Evolutionary conservation across 2,888 invertebrate species (phyloP), one percentile per base, ranked within the genome.

Genomic region (Ormyrus rosae): DNA sequence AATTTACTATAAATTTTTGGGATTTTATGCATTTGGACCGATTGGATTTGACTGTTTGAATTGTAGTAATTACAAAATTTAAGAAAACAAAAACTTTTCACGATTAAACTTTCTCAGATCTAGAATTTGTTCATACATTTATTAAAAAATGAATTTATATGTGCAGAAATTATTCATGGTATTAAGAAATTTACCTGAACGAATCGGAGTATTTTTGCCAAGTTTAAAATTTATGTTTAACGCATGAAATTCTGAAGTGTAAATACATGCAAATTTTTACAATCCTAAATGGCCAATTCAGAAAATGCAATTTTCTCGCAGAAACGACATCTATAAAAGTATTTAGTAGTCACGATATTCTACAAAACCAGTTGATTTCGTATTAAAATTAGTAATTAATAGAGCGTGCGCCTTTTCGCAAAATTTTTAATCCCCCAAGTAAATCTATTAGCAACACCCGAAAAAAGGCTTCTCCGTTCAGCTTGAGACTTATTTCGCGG

Each of bases 271-370:
- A 50, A 51, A 9, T 51, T 67, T 10, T 51, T 19, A 11, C 11
- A 55, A 55, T 11, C 55, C 6, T 6, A 9, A 55, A 56, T 48
- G 56, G 46, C 4, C 55, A 68, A 68, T 68, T 68, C 45, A 34
- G 68, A 34, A 34, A 9, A 34, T 1, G 11, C n/a, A 8, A 55
- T 10, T 55, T 68, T 55, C 51, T 63, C 53, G 53, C n/a, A 6
- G 11, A 34, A 50, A 68, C 11, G 6, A 34, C 68, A n/a, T 7
- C 10, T 45, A 48, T 11, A n/a, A 61, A 60, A 60, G 50, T 60
- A n/a, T 50, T 74, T 61, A 68, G 51, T 53, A 51, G 60, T 61
- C 68, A 55, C 51, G 51, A 70, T 58, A 58, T 63, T 51, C 58
- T 77, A 50, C 13, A 34, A 34, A 34, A 34, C 34, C 34, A 34